These are phyloP conservation scores for Eumeta japonica DNA, from an alignment of 1,140 invertebrate genomes.

Conservation along the genomic window DNA sequence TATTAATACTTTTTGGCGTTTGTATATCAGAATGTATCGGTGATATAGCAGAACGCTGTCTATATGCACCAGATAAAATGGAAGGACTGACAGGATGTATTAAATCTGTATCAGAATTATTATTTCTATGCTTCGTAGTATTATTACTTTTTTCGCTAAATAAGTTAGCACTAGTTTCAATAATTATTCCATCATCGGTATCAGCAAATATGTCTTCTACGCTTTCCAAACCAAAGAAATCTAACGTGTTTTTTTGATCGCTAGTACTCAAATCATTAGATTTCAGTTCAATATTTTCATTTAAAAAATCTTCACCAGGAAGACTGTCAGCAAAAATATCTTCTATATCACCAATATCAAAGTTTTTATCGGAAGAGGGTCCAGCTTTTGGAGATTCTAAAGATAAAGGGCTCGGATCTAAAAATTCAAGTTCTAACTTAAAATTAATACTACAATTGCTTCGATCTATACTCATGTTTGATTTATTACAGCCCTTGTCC, in stretches of 20 bases:
- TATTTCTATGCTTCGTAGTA: conserved; percentile 7
- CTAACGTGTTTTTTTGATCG: conserved; percentile 27
- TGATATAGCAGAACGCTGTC: too few relatives aligned
- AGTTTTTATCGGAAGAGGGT: conserved; percentile 19
- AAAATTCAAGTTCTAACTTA: conserved; percentile 13
- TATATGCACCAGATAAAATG: conserved; percentile 38
- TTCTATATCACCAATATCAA: conserved; percentile 42
- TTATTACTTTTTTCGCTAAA: conserved; percentile 8
- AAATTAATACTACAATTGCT: conserved; percentile 13
- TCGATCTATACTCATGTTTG: too few relatives aligned
- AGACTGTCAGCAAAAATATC: conserved; percentile 43
- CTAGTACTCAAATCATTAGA: conserved; percentile 13
- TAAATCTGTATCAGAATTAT: conserved; percentile 5
- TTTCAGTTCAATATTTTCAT: conserved; percentile 5
- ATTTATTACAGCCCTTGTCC: too few relatives aligned
- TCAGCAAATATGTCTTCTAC: conserved; percentile 51
- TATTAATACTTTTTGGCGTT: too few relatives aligned
- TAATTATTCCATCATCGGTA: conserved; percentile 24
- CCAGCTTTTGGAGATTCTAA: conserved; percentile 12
- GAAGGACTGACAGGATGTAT: conserved; percentile 30
- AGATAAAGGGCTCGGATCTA: too few relatives aligned
- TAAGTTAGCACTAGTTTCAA: conserved; percentile 11
- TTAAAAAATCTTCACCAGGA: conserved; percentile 14
- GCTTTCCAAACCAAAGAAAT: conserved; percentile 43
- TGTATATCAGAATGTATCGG: too few relatives aligned